Base-by-base conservation (phyloP, 2,888 invertebrate species). In the Hirtodrosophila cameraria region DNA sequence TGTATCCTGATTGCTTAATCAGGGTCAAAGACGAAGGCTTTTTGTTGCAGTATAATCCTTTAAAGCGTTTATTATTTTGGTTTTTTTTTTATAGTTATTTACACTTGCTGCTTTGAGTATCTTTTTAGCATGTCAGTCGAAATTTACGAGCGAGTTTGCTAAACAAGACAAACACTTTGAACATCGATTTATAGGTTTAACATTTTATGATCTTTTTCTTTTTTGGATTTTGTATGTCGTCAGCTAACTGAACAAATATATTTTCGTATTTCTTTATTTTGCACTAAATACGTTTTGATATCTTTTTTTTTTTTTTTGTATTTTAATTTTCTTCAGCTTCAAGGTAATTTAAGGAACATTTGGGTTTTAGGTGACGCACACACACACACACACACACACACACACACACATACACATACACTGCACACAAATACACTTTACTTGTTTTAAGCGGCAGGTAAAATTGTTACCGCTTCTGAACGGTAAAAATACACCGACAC, bases 301-400 rank as follows among this genome's bases (percentile, higher is more conserved):
- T 25, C 46, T 71, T 50, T 54, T 36, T 54, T 45, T 61, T 69
- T 45, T 39, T 42, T 65, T 28, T 41, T 20, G 20, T 45, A 43
- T 55, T 35, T 63, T 67, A 28, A 46, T 41, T 41, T 72, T 42
- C 11, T 64, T 66, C 66, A 84, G 66, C 71, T 65, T 75, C 46
- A 86, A 83, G 83, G 84, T 83, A 83, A 70, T 76, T 81, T 81
- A 72, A 83, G 86, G 84, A 83, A 83, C 83, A 82, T 83, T 86
- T 72, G 84, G 76, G 72, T 86, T 76, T 76, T 62, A 65, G 55
- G 58, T 66, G 70, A 62, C 41, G 53, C 65, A 59, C 64, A 62
- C 54, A 53, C 61, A 75, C 58, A 48, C 55, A 46, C 59, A 53
- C 48, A 35, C 43, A 57, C 61, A 39, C 27, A 48, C 49, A 28